Base-by-base conservation (phyloP, 2,888 invertebrate species). In the Conus canariensis region DNA sequence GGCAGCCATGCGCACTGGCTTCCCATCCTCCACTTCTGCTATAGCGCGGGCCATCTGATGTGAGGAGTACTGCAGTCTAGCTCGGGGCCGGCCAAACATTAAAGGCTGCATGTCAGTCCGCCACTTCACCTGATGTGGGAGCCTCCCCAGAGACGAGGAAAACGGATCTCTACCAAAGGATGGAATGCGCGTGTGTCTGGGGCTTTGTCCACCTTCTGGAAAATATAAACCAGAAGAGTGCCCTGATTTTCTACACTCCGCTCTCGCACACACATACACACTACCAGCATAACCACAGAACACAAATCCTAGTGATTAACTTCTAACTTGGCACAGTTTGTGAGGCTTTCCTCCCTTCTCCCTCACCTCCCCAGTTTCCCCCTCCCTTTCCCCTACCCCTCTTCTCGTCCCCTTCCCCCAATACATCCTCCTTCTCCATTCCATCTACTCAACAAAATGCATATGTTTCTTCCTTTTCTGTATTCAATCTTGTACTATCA, bases 31-130 rank as follows among this genome's bases (percentile, higher is more conserved):
- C 19, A 89, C 89, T 14, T 89, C 89, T 19, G 83, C 85, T 7
- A 89, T 89, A 16, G 89, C 89, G 7, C 67, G 30, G 58, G 70
- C 56, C 89, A 89, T 89, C 56, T 89, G 67, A 6, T 64, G 67
- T 0, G 85, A 25, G n/a, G 74, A 85, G 85, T 89, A 89, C 74
- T 85, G 85, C 85, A 85, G 58, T 19, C 74, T n/a, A 16, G 25
- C 45, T n/a, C 85, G 85, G 86, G 67, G 64, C 70, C 87, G 30
- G 45, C 60, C 70, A 45, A 67, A n/a, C 70, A 56, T 56, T 7
- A 59, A 45, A 16, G 56, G 67, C 56, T 70, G 87, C 30, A 59
- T 14, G 22, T 87, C 60, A 56, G 87, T 22, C 12, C 30, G 74
- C 64, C n/a, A 25, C 45, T 87, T 67, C 82, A 58, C 6, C 58